phyloP scores from a whole-genome alignment of 2,113 vertebrate genomes.

The Brachyhypopomus occidentalis region DNA sequence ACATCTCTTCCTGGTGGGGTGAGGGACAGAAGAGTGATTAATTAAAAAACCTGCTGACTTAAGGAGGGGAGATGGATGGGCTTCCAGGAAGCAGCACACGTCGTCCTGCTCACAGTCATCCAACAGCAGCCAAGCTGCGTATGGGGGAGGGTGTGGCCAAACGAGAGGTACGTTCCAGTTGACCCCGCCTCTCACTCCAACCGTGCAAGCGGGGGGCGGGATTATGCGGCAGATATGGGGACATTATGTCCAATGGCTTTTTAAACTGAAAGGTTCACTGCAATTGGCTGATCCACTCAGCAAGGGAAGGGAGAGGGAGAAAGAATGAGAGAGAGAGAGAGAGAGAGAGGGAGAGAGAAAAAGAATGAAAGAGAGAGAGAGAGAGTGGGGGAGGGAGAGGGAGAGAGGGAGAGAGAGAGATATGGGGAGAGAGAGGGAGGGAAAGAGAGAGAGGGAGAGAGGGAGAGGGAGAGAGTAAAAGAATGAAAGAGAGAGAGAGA shows the following conservation, averaged over 20 bases:
- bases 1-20: constrained; percentile 29
- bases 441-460: constrained; percentile 27
- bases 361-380: background rate
- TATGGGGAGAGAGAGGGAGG: no score
- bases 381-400: constrained; percentile 22
- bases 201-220: background rate
- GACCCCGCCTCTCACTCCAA: background rate
- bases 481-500: constrained; percentile 24
- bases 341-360: constrained; percentile 26
- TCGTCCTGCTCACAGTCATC: constrained; percentile 12
- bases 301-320: constrained; percentile 32
- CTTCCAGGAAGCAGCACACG: background rate
- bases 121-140: constrained; percentile 13
- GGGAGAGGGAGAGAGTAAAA: constrained; percentile 39
- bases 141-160: background rate
- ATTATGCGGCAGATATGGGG: constrained; percentile 41
- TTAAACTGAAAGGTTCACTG: constrained; percentile 5
- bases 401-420: constrained; percentile 26
- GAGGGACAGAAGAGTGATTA: constrained; percentile 35
- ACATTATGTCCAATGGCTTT: constrained; percentile 29
- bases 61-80: constrained; percentile 34
- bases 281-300: background rate
- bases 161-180: no score
- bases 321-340: constrained; percentile 25
- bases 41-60: constrained; percentile 59